Evolutionary conservation across 2,113 vertebrate genomes (phyloP), one percentile per base, ranked within the genome.

Genomic region (Bos indicus): DNA sequence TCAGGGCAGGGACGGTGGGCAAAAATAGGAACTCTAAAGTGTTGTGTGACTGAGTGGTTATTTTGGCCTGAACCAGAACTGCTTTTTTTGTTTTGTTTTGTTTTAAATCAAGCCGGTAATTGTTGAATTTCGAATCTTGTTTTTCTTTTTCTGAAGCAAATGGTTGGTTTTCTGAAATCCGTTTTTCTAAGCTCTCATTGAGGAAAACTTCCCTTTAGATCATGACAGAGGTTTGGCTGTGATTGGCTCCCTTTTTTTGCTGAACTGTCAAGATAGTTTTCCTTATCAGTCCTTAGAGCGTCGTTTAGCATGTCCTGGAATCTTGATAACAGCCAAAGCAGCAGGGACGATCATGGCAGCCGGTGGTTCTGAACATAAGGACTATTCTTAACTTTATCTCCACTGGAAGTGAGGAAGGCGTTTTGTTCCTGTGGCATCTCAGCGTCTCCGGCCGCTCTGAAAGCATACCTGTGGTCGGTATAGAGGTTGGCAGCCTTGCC

Each of bases 21-120:
- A 56, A 25, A 83, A 40, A 36, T 25, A n/a, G n/a, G 33, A 83
- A 5, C 21, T 36, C 23, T 25, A 36, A 56, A 56, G 81, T 40
- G n/a, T 84, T 54, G 52, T 84, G 14, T n/a, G 52, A 36, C 33
- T 2, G 1, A n/a, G 13, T 26, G 33, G 33, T 83, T 83, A 36
- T 36, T 56, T 83, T 9, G 81, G n/a, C 54, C n/a, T 56, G n/a
- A 56, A 26, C 13, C 52, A 56, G 81, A 56, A 36, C 52, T 15
- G 33, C 33, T 5, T 23, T 52, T 12, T 82, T n/a, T 30, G 30
- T 48, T 81, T 33, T 52, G 6, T 82, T 52, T 48, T 48, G 30
- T 33, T n/a, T 23, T 12, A 7, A 21, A 14, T 83, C 81, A 56
- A 84, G n/a, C 13, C 0, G 0, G 13, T 54, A 56, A 36, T 40